phyloP scores from a whole-genome alignment of 2,797 vertebrate genomes.

The Threskiornis aethiopicus region DNA sequence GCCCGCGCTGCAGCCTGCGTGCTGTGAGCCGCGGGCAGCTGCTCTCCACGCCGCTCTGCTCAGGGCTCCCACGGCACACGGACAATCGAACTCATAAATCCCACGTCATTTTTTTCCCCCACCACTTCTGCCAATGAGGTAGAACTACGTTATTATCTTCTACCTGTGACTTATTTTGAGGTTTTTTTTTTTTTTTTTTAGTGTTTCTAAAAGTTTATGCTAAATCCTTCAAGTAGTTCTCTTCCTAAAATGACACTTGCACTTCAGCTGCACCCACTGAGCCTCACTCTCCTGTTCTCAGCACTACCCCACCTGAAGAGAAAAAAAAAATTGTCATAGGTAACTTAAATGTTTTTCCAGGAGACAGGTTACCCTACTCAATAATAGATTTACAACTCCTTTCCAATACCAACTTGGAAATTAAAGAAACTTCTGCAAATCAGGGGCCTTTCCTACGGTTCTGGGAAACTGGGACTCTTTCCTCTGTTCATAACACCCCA shows the following conservation, averaged over 20 bases:
- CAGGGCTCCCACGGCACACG: background rate
- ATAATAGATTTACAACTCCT: background rate
- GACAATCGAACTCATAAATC: background rate
- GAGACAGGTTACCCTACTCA: background rate
- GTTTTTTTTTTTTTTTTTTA: background rate
- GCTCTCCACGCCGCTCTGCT: no score
- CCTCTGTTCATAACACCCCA: background rate
- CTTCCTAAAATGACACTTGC: background rate
- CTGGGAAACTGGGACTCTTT: background rate
- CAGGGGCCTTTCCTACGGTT: background rate
- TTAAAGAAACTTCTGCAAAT: background rate
- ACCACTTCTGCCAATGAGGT: background rate
- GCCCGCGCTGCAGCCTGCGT: background rate
- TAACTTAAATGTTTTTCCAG: background rate
- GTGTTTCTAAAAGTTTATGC: background rate
- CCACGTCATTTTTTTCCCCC: background rate
- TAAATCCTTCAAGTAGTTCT: background rate
- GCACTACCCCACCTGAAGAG: background rate
- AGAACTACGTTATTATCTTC: background rate
- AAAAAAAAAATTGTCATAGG: background rate
- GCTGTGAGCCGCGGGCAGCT: background rate
- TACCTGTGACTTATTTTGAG: background rate
- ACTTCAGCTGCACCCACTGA: background rate
- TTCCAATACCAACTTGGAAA: background rate
- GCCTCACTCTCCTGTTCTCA: background rate